phyloP scores from a whole-genome alignment of 2,797 vertebrate genomes.

The Falco naumanni region DNA sequence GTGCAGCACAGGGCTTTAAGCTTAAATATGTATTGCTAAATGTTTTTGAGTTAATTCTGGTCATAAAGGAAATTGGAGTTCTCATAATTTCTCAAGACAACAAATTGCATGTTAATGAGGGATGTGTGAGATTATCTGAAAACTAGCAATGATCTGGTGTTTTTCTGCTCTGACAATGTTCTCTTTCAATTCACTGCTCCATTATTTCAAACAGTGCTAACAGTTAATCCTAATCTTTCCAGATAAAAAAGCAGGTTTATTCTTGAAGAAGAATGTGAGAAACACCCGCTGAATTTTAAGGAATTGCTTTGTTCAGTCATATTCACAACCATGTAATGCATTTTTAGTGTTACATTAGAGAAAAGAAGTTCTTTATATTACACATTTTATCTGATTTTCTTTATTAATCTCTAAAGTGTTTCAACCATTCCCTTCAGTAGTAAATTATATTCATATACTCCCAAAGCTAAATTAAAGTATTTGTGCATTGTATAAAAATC shows the following conservation, averaged over 20 bases:
- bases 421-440: not conserved
- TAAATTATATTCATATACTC: not conserved
- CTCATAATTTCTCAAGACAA: not conserved
- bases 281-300: not conserved
- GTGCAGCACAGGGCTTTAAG: not conserved
- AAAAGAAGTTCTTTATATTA: not conserved
- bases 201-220: not conserved
- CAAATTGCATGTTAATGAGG: not conserved
- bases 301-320: not conserved
- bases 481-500: not conserved
- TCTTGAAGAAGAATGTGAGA: not conserved
- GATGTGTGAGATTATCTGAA: not conserved
- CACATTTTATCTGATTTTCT: not conserved
- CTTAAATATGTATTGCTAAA: not conserved
- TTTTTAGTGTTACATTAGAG: not conserved
- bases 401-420: not conserved
- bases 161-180: not conserved
- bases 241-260: not conserved
- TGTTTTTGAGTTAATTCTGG: not conserved
- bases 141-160: not conserved
- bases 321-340: not conserved
- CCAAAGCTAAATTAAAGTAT: not conserved
- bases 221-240: not conserved
- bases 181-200: not conserved
- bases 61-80: not conserved